Conservation (phyloP, 2,888 invertebrate genomes). For the Malachius bipustulatus region DNA sequence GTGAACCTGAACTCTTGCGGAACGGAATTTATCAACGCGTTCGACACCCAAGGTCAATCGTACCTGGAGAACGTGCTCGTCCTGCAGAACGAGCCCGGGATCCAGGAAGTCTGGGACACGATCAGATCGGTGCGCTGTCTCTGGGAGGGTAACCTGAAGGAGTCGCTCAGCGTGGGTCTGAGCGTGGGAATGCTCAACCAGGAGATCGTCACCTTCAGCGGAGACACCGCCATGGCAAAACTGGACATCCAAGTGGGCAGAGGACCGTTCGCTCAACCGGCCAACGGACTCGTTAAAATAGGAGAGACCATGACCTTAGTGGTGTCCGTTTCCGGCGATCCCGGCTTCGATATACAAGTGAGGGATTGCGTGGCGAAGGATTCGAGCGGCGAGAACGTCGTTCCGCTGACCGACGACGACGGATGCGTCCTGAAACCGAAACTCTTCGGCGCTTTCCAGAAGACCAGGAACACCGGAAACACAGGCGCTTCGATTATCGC, state of each 20-base stretch:
- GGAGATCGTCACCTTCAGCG: conserved; percentile 71
- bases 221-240: conserved; percentile 70
- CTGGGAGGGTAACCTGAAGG: conserved; percentile 71
- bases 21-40: conserved; percentile 66
- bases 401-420: conserved; percentile 58
- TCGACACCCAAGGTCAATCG: conserved; percentile 63
- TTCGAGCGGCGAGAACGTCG: conserved; percentile 50
- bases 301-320: conserved; percentile 73
- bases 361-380: conserved; percentile 67
- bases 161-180: conserved; percentile 59
- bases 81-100: conserved; percentile 65
- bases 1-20: conserved; percentile 65
- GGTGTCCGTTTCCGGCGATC: conserved; percentile 65
- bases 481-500: conserved; percentile 64
- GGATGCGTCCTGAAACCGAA: conserved; percentile 72
- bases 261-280: conserved; percentile 65
- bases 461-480: conserved; percentile 60
- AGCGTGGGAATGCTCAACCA: conserved; percentile 70
- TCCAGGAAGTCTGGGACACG: conserved; percentile 68
- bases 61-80: conserved; percentile 70
- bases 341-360: conserved; percentile 67
- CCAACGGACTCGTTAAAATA: conserved; percentile 66
- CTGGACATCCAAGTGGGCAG: conserved; percentile 65
- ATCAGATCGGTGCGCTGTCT: conserved; percentile 64
- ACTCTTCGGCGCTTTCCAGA: conserved; percentile 71